Evolutionary conservation across 2,797 vertebrate genomes (phyloP), one percentile per base, ranked within the genome.

Genomic region (Tinamus major): DNA sequence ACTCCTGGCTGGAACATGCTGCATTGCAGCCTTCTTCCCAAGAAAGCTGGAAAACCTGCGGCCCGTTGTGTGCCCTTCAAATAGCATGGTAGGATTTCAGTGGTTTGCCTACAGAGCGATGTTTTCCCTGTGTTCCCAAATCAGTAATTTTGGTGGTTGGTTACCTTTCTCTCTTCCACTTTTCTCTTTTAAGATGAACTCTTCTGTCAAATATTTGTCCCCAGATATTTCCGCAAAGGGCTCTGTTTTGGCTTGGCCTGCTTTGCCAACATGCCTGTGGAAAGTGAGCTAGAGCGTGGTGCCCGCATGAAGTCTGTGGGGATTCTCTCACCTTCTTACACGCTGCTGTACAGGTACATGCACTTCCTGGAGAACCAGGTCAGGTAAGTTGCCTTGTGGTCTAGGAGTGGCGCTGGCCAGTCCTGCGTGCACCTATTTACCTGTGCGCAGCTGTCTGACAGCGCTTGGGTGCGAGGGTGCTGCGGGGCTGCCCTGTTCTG

Each of bases 361-460:
- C 99, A 99, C 97, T 99, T 99, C 97, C 96, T 99, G 97, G 99
- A 99, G 98, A 99, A 99, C 95, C 99, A 99, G 98, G 99, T 99
- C 96, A 98, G 99, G 99, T 99, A 93, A 92, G 98, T 96, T 81
- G 89, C 59, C 63, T 33, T 76, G 80, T 44, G 74, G 49, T 79
- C 78, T 62, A 33, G 20, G 48, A 69, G 61, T 59, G 39, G 37
- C 41, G 53, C 4, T 13, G 53, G 53, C 53, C 53, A 53, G 51
- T 53, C 27, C 51, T 53, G 9, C 14, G 17, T 55, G 27, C 51
- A 55, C 51, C 26, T 11, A 10, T 31, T 6, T 35, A 58, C 27
- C 37, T 17, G 79, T 18, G 24, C 20, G 21, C 46, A 41, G 27
- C 13, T 26, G 23, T 49, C 6, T 37, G 17, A 37, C 49, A 23